Evolutionary conservation across 2,797 vertebrate species (phyloP).

Genomic region (Enteromius viviparus): DNA sequence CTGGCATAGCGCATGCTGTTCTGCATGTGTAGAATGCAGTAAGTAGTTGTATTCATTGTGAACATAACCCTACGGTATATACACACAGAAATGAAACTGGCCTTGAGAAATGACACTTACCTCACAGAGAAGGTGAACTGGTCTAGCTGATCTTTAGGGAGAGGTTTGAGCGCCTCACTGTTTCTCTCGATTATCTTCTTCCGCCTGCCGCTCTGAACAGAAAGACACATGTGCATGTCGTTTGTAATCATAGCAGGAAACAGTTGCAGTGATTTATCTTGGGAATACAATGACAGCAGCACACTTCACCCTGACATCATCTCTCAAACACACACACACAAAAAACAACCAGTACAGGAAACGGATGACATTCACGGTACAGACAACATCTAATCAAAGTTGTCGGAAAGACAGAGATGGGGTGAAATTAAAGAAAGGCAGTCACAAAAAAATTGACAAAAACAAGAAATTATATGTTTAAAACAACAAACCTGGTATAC

Average conservation of each 20-base stretch:
- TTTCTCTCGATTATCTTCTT: slow-evolving; percentile 75
- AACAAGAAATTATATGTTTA: slow-evolving; percentile 30
- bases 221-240: slow-evolving; percentile 74
- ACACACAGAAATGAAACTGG: slow-evolving; percentile 18
- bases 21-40: background rate
- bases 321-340: slow-evolving; percentile 31
- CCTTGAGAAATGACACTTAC: slow-evolving; percentile 72
- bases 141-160: slow-evolving; percentile 77
- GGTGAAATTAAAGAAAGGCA: background rate
- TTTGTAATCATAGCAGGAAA: slow-evolving; percentile 81
- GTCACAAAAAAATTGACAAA: background rate
- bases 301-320: slow-evolving; percentile 49
- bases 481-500: slow-evolving; percentile 39
- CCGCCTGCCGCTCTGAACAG: slow-evolving; percentile 72
- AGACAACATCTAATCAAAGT: slow-evolving; percentile 44
- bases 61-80: slow-evolving; percentile 3
- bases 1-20: background rate
- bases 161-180: slow-evolving; percentile 65
- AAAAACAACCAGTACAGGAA: slow-evolving; percentile 30
- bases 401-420: slow-evolving; percentile 10
- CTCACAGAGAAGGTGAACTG: slow-evolving; percentile 79
- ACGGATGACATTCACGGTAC: slow-evolving; percentile 47
- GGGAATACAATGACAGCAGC: slow-evolving; percentile 73
- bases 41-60: background rate
- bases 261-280: slow-evolving; percentile 73